Evolutionary conservation across 2,797 vertebrate genomes (phyloP), one percentile per base, ranked within the genome.

Genomic region (Pterois miles): DNA sequence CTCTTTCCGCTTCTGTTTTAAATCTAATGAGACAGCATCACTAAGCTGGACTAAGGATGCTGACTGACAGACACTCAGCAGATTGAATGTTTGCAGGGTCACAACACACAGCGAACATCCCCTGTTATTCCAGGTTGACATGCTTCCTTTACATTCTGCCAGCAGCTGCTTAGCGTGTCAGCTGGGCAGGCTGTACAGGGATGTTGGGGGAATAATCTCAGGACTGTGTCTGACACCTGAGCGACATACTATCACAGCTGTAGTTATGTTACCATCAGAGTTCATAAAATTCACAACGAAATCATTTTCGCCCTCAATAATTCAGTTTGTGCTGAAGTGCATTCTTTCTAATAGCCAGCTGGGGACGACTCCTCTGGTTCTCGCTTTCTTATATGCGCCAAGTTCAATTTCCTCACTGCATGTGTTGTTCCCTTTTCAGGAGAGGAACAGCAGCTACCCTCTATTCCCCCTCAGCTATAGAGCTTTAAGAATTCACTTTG

Each of bases 401-500:
- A 64, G 74, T 81, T 68, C 16, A 31, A 74, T 80, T 86, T 80
- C 52, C 58, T 81, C 67, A 8, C 59, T 34, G 57, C 1, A 1
- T 76, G 23, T 12, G 1, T 22, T 48, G 57, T 68, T 69, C 14
- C 11, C 25, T 71, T 84, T 69, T 58, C 60, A 65, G 69, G 14
- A 2, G 1, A 82, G 74, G 33, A n/a, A 65, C 33, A 36, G 62
- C 71, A 76, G 48, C 80, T 82, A 40, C 40, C 18, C 2, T 29
- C 52, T 73, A 34, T 71, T 58, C 69, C 65, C 38, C 43, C 31
- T 56, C 56, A 65, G 80, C 63, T 33, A 58, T 54, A 22, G 23
- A 69, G 65, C 69, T 80, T 88, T 63, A 81, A 80, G 74, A 83
- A 82, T 79, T 86, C 78, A 76, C 83, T 85, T 84, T 83, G 74